Conservation (phyloP, 1,140 invertebrate genomes). For the Drosophila chauvacae region DNA sequence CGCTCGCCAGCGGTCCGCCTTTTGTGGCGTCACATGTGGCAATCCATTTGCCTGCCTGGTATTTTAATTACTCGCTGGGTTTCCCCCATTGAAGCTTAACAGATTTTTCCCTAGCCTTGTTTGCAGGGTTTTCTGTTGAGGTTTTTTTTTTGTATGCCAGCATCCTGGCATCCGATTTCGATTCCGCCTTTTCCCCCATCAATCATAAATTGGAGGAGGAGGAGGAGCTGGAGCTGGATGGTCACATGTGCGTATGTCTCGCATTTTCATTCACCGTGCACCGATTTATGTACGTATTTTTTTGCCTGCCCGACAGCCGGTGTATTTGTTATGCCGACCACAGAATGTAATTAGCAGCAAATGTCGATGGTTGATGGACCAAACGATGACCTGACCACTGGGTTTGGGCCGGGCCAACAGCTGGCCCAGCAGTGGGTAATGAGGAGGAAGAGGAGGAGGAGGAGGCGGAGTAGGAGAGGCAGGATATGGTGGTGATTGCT, state of each 20-base stretch:
- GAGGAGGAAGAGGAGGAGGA: not conserved
- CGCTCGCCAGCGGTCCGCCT: constrained; percentile 45
- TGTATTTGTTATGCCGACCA: constrained; percentile 80
- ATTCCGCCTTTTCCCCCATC: constrained; percentile 44
- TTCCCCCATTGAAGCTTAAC: constrained; percentile 28
- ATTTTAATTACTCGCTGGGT: constrained; percentile 75
- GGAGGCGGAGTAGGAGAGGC: not conserved
- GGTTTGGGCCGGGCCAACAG: constrained; percentile 8
- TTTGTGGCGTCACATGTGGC: constrained; percentile 75
- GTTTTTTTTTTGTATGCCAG: constrained; percentile 7
- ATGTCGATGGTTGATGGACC: constrained; percentile 60
- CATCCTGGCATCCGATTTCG: constrained; percentile 19
- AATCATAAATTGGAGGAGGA: constrained; percentile 66
- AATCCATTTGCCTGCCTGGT: constrained; percentile 75
- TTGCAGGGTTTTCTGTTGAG: constrained; percentile 13
- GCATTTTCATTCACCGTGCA: constrained; percentile 22
- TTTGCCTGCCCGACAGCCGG: constrained; percentile 1
- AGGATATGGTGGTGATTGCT: constrained; percentile 8
- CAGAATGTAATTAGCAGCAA: constrained; percentile 83
- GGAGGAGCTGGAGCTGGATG: constrained; percentile 17
- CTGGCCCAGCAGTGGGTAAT: constrained; percentile 8
- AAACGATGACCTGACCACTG: constrained; percentile 20
- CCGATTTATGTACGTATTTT: constrained; percentile 18
- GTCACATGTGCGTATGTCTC: constrained; percentile 59
- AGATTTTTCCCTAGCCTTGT: constrained; percentile 34